These are phyloP conservation scores for Tryphoninae sp. DNA, from an alignment of 2,888 invertebrate species.

Conservation along the genomic window DNA sequence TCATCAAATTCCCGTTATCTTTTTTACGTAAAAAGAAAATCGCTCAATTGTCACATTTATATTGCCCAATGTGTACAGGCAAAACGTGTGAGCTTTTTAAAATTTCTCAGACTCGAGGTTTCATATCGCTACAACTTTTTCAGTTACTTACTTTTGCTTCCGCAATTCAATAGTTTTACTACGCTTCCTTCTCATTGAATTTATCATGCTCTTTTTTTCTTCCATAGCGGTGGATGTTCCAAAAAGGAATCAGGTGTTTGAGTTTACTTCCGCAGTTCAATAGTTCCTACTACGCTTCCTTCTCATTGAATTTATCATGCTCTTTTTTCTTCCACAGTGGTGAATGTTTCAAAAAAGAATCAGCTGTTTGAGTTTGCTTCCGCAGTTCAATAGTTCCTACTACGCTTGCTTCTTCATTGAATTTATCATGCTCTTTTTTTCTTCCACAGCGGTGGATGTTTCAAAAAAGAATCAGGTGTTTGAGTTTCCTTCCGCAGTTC, in stretches of 20 bases:
- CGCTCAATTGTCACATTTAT: too few species aligned
- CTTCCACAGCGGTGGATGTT: not conserved
- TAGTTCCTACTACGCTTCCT: not conserved
- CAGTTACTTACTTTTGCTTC: not conserved
- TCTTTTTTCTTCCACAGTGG: not conserved
- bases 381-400: too few species aligned
- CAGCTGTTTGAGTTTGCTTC: too few species aligned
- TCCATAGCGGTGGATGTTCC: not conserved
- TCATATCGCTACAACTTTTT: too few species aligned
- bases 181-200: conserved; percentile 1
- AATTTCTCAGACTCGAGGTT: not conserved
- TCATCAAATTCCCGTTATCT: not conserved
- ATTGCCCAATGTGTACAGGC: not conserved
- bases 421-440: conserved; percentile 1
- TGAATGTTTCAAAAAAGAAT: too few species aligned
- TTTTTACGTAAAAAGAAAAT: not conserved
- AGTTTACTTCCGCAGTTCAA: too few species aligned
- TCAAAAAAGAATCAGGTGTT: too few species aligned
- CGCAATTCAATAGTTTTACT: not conserved
- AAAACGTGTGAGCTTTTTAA: not conserved
- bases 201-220: conserved; percentile 1
- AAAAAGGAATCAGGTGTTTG: too few species aligned
- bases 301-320: not conserved
- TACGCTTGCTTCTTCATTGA: conserved; percentile 2
- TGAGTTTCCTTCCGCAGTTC: too few species aligned